These are phyloP conservation scores for Cricetomys ansorgei DNA, from an alignment of 2,113 vertebrate species.

Conservation along the genomic window DNA sequence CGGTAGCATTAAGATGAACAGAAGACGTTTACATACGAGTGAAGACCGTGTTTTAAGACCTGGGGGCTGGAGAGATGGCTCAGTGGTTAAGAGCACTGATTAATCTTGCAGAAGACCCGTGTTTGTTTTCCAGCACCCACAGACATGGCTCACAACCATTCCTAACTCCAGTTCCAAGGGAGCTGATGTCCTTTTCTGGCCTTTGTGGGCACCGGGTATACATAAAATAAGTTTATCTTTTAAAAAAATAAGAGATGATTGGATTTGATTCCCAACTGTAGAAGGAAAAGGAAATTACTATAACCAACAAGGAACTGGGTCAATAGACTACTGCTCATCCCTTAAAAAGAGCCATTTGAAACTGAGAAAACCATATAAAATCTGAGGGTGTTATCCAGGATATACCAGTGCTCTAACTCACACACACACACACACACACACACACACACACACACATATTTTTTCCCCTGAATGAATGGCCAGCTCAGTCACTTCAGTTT, in stretches of 20 bases:
- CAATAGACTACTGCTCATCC: neutral
- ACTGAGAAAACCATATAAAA: neutral
- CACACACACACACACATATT: neutral
- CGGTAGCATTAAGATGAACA: neutral
- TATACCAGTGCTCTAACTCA: neutral
- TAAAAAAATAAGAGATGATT: neutral
- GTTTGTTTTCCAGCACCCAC: neutral
- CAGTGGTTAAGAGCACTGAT: neutral
- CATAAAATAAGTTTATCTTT: neutral
- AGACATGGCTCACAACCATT: neutral
- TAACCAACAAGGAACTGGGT: neutral
- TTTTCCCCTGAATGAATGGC: neutral
- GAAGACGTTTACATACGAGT: neutral
- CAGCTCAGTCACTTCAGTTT: slow-evolving; percentile 3
- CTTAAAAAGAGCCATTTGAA: neutral
- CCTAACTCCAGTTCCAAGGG: neutral
- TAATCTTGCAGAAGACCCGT: neutral
- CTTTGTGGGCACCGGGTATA: neutral
- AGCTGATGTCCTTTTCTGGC: neutral
- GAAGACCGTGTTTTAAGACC: slow-evolving; percentile 18
- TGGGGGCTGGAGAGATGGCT: neutral
- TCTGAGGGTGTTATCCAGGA: neutral
- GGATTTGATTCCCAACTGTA: neutral
- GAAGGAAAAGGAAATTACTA: neutral
- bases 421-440: neutral